Conservation (phyloP, 2,797 vertebrate genomes). For the Limosa lapponica region DNA sequence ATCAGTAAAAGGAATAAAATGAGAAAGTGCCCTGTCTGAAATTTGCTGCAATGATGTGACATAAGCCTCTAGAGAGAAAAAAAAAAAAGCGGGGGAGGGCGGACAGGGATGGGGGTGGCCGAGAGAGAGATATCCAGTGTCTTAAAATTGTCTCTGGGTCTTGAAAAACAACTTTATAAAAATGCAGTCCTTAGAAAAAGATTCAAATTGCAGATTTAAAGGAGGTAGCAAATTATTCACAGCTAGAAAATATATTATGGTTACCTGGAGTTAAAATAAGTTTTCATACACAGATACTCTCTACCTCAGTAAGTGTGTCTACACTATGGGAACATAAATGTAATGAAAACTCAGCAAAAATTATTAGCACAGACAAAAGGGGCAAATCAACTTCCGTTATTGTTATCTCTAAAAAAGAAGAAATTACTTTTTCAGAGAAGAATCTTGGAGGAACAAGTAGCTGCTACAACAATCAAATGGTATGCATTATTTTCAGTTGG, state of each 20-base stretch:
- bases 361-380: background rate
- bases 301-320: background rate
- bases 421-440: background rate
- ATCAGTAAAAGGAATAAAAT: background rate
- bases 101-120: too few species aligned
- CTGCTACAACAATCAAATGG: background rate
- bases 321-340: background rate
- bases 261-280: background rate
- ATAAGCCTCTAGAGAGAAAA: background rate
- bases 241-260: background rate
- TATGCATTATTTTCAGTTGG: background rate
- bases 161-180: background rate
- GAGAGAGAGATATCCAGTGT: fast-evolving
- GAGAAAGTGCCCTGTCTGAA: background rate
- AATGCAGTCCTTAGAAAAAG: background rate
- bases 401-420: background rate
- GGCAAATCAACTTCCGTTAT: background rate
- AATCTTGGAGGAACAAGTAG: background rate
- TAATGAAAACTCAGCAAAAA: background rate
- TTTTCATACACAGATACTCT: background rate
- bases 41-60: background rate
- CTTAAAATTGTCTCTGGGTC: background rate
- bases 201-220: background rate
- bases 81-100: too few species aligned
- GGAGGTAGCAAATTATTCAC: background rate